Base-by-base conservation (phyloP, 1,140 invertebrate species). In the Intoshia linei region DNA sequence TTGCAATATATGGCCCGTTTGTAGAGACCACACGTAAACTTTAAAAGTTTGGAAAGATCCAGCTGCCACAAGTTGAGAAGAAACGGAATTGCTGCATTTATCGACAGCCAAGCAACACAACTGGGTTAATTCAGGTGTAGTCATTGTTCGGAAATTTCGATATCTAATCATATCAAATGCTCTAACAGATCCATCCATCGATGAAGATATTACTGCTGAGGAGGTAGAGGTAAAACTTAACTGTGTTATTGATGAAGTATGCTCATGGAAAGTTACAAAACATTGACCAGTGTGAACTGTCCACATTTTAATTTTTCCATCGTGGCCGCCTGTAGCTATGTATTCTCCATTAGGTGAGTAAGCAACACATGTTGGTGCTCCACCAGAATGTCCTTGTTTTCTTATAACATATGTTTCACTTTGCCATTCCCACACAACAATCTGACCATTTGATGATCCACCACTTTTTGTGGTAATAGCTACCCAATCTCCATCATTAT, bases 381-480 rank as follows among this genome's bases (percentile, higher is more conserved):
- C 72, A 48, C 73, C 71, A 32, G 70, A 69, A 48, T 93, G 84
- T 0, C 77, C 77, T 44, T 92, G 81, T 48, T 93, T 81, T 50
- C 93, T 93, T 65, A 95, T 68, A 0, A 84, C 70, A 47, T 84
- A 90, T n/a, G 76, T 77, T 61, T 93, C 78, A 66, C 78, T 87
- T 57, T 87, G 79, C 83, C 83, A 93, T 60, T 93, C 84, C 81
- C 83, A 93, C 5, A 93, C 81, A 11, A 92, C 54, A 15, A 95
- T 54, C 50, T 92, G 79, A 0, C 79, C 81, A 2, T 73, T 61
- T 25, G 68, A 67, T 19, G 52, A 45, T 49, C 74, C 79, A 1
- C 73, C 79, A 3, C 42, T 50, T n/a, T n/a, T n/a, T n/a, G n/a
- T n/a, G n/a, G n/a, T n/a, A 30, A 59, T 40, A 0, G 75, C 81